A percentile compares a stretch with the other conserved stretches of the same genome.
Evolutionary conservation across 2,113 vertebrate genomes (phyloP).

Genomic region (Arothron firmamentum): DNA sequence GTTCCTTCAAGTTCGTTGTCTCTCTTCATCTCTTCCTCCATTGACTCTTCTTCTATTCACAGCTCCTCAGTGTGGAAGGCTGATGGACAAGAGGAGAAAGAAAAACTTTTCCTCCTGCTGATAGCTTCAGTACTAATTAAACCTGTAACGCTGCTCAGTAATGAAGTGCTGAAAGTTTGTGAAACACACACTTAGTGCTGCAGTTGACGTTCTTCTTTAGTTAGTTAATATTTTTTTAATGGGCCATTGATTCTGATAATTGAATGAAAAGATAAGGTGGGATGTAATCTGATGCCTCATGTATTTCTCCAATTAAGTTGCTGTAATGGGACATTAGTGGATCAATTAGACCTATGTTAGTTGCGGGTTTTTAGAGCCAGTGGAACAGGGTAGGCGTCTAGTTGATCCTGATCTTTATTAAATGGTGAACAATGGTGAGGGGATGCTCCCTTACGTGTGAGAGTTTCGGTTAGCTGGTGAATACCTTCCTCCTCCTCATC

Average conservation of each 20-base stretch:
- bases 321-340: constrained; percentile 11
- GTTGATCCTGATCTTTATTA: background rate
- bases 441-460: constrained; percentile 68
- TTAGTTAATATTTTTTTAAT: constrained; percentile 18
- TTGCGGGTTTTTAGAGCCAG: background rate
- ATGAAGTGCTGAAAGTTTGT: background rate
- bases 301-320: constrained; percentile 6
- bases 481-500: constrained; percentile 72
- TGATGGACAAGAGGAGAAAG: constrained; percentile 24
- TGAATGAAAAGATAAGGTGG: constrained; percentile 18
- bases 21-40: background rate
- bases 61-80: constrained; percentile 64
- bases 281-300: constrained; percentile 20
- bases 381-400: background rate
- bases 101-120: background rate
- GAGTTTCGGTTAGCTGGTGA: constrained; percentile 64
- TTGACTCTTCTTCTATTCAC: constrained; percentile 21
- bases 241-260: constrained; percentile 14
- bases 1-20: constrained; percentile 1
- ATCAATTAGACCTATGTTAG: background rate
- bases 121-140: background rate
- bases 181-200: background rate
- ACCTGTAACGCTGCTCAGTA: background rate
- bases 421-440: constrained; percentile 24
- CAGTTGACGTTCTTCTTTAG: constrained; percentile 15